Conservation (phyloP, 2,888 invertebrate species). For the Mechanitis messenoides region DNA sequence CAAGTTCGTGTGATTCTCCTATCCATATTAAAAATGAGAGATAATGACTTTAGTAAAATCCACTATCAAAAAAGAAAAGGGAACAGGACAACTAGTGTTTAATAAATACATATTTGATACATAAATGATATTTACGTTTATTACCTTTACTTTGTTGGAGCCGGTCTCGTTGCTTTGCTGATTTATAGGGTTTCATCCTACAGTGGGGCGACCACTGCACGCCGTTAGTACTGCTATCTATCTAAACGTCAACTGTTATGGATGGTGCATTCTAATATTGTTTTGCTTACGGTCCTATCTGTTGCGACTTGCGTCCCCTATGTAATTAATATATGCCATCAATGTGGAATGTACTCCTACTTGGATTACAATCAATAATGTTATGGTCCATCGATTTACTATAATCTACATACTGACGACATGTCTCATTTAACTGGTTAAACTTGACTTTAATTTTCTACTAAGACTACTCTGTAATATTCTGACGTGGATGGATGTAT, state of each 20-base stretch:
- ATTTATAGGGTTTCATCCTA: slow-evolving; percentile 21
- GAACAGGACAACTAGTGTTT: not conserved
- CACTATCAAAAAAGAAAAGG: too few species aligned
- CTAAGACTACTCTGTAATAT: not conserved
- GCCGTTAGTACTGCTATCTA: slow-evolving; percentile 15
- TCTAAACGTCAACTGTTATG: slow-evolving; percentile 17
- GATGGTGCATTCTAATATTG: slow-evolving; percentile 16
- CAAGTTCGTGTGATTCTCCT: too few species aligned
- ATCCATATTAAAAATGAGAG: too few species aligned
- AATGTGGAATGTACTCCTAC: too few species aligned
- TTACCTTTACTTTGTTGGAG: not conserved
- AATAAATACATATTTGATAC: not conserved
- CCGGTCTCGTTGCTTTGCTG: slow-evolving; percentile 8
- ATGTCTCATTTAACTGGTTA: too few species aligned
- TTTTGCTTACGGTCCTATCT: slow-evolving; percentile 6
- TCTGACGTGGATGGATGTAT: slow-evolving; percentile 11
- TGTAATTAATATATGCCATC: not conserved
- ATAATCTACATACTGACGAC: too few species aligned
- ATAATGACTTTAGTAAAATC: too few species aligned
- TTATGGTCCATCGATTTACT: too few species aligned
- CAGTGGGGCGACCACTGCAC: slow-evolving; percentile 21
- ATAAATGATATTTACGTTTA: slow-evolving; percentile 4
- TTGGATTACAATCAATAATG: too few species aligned
- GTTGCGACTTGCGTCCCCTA: not conserved
- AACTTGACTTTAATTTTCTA: not conserved